Evolutionary conservation across 2,888 invertebrate species (phyloP), one percentile per base, ranked within the genome.

Genomic region (Leucozona laternaria): DNA sequence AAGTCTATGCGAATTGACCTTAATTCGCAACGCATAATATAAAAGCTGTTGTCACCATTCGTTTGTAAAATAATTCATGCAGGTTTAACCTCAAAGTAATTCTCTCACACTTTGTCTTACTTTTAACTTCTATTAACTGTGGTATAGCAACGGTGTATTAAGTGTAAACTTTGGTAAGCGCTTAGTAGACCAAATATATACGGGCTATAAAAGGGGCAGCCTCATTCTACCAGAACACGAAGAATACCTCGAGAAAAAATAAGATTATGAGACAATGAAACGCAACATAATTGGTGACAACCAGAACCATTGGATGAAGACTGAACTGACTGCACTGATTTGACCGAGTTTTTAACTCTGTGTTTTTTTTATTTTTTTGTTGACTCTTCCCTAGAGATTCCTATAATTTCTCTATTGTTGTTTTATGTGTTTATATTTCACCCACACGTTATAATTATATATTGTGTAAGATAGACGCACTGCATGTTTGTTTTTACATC

Each of bases 331-430:
- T 68, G 72, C 50, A 37, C 53, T 77, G 60, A 85, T 66, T 85
- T 85, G 84, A 68, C 84, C 80, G 71, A 85, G 76, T 85, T 80
- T 72, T 53, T 31, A 37, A 37, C n/a, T 55, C 4, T n/a, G n/a
- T n/a, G 2, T 40, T 28, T 34, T 34, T 57, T 72, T 20, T 31
- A 1, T 28, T 20, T 31, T 25, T 57, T 72, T 20, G 7, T 28
- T n/a, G n/a, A n/a, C 4, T 31, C 31, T 25, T 28, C 17, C 11
- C 8, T 43, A 11, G 17, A 11, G 40, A 48, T 31, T 37, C 13
- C 60, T 40, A 15, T 7, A 34, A 28, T 57, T 62, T 57, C 22
- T 53, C 60, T 7, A 40, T 68, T 4, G 10, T 45, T 2, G 13
- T 53, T 45, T 7, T 25, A 25, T 28, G n/a, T 40, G 40, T 0